Base-by-base conservation (phyloP, 1,140 invertebrate species). In the Stratiolaelaps scimitus region DNA sequence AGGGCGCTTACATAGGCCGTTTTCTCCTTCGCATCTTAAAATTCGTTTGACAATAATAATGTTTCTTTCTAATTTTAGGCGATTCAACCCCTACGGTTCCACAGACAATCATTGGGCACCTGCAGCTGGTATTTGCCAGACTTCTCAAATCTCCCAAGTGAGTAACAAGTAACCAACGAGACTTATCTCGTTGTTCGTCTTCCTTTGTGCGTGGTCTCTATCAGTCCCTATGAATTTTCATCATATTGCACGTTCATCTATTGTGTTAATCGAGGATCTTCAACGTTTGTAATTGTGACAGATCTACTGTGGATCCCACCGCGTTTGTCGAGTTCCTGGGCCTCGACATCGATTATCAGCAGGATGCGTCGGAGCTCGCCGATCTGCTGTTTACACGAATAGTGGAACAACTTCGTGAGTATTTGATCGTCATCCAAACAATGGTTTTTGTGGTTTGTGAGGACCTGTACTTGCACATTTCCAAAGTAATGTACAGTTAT, bases 291-390 rank as follows among this genome's bases (percentile, higher is more conserved):
- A 53, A 43, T 53, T 66, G 53, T 60, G 19, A 64, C 66, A 68
- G 66, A 53, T 76, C 76, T n/a, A 79, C 78, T 48, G 76, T 85
- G 30, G 83, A 85, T 75, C 83, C 84, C 7, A 79, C 78, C 26
- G 79, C 78, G 67, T 80, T 85, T 70, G 80, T 84, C 6, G 76
- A 79, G 23, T 78, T 79, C 48, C 74, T 86, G n/a, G 80, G 82
- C 10, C 72, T 86, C 40, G 81, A 85, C 73, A 80, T 81, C 56
- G 78, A 76, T 43, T 79, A 80, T 34, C 84, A 79, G 66, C 75
- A 77, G 77, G 84, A 86, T 78, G 84, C 84, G 34, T 81, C 85
- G 74, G 84, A 86, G 74, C 85, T 85, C 75, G 83, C 81, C 13
- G 84, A 85, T 72, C 74, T 86, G 28, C 81, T 85, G 69, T 75